A percentile compares a stretch with the other conserved stretches of the same genome.
phyloP scores from a whole-genome alignment of 2,113 vertebrate species.

The Cervus canadensis region DNA sequence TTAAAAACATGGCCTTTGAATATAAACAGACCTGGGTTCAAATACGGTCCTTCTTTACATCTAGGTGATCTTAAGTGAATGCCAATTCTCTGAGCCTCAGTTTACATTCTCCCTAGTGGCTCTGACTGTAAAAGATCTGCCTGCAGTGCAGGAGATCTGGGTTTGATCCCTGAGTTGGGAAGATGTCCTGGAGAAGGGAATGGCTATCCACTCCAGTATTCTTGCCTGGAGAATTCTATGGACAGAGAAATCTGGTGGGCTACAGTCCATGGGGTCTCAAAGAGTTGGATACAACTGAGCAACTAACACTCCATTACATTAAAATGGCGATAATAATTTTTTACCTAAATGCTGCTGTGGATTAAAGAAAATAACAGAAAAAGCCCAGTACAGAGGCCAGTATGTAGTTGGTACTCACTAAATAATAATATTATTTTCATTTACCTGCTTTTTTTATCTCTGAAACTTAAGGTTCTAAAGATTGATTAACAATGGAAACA shows the following conservation, averaged over 20 bases:
- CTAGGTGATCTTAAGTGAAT: not conserved
- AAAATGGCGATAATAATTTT: not conserved
- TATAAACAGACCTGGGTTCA: not conserved
- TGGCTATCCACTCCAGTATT: not conserved
- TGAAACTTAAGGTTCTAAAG: not conserved
- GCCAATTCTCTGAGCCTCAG: not conserved
- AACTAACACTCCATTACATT: not conserved
- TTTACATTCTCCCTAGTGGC: not conserved
- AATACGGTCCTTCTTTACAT: not conserved
- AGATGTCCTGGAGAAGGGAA: not conserved
- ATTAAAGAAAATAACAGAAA: not conserved
- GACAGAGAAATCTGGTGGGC: not conserved
- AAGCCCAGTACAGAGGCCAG: not conserved
- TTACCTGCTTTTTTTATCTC: not conserved
- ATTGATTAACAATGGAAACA: not conserved
- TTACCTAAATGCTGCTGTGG: not conserved
- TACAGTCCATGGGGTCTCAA: not conserved
- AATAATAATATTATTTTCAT: not conserved
- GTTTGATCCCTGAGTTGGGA: not conserved
- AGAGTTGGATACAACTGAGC: not conserved
- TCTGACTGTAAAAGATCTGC: not conserved
- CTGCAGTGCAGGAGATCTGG: not conserved
- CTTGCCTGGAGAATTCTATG: not conserved
- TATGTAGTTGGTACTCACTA: not conserved
- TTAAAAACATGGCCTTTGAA: not conserved